phyloP scores from a whole-genome alignment of 2,888 invertebrate genomes.

The Lepeophtheirus nordmannii region DNA sequence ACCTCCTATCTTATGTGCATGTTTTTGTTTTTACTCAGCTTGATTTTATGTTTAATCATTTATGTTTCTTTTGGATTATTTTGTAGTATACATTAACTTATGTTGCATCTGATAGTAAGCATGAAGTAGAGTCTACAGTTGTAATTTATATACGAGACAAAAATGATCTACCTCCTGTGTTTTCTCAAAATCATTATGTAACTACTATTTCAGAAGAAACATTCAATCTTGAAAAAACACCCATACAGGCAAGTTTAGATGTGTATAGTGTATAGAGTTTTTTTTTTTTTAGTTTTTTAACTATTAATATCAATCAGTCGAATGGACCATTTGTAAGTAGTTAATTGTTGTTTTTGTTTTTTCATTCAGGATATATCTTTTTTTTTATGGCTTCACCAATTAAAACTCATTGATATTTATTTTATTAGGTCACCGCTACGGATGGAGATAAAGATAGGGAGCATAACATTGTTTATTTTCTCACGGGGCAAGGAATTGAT shows the following conservation, averaged over 20 bases:
- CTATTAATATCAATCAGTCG: not conserved
- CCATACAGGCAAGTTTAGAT: constrained; percentile 31
- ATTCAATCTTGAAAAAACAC: constrained; percentile 39
- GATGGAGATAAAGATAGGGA: constrained; percentile 89
- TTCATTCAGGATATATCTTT: too few species aligned
- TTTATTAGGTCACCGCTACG: constrained; percentile 69
- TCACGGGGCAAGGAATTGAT: constrained; percentile 88
- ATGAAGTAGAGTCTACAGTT: constrained; percentile 70
- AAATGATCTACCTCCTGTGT: constrained; percentile 74
- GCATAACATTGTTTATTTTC: constrained; percentile 85
- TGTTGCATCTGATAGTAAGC: constrained; percentile 75
- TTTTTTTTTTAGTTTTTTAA: not conserved
- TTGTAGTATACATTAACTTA: constrained; percentile 64
- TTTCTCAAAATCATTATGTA: constrained; percentile 53
- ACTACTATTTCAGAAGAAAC: constrained; percentile 60
- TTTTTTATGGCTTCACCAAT: too few species aligned
- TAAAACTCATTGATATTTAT: not conserved
- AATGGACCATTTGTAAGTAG: constrained; percentile 11
- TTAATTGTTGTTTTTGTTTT: not conserved
- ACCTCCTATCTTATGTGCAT: constrained; percentile 24
- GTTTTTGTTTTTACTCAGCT: constrained; percentile 22
- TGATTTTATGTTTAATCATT: constrained; percentile 26
- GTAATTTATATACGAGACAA: constrained; percentile 62
- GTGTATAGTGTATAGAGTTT: constrained; percentile 12
- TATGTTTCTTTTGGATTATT: constrained; percentile 28